A percentile compares a stretch with the other conserved stretches of the same genome.
Evolutionary conservation across 2,797 vertebrate species (phyloP).

Genomic region (Cygnus olor): DNA sequence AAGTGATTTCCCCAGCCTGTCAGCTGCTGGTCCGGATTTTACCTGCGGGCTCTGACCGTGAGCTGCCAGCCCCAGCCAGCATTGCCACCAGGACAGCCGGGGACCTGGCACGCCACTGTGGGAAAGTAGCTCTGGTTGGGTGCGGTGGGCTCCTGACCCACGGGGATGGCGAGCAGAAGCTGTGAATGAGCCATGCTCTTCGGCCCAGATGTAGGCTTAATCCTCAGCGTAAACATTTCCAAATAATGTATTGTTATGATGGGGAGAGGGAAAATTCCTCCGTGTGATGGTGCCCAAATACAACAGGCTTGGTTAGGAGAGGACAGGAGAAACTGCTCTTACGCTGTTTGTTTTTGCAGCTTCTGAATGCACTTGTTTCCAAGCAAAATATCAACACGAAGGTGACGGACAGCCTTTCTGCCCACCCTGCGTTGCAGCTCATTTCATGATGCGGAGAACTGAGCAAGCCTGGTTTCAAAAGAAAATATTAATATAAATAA

Average conservation of each 20-base stretch:
- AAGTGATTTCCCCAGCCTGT: constrained; percentile 72
- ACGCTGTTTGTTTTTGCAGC: neutral
- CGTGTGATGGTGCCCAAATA: neutral
- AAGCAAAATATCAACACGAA: neutral
- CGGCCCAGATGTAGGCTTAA: constrained; percentile 44
- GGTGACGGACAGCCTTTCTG: neutral
- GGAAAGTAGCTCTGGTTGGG: constrained; percentile 32
- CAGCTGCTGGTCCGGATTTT: constrained; percentile 78
- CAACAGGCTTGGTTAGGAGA: constrained; percentile 7
- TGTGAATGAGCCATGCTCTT: constrained; percentile 16
- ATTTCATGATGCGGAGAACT: neutral
- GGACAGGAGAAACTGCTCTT: neutral
- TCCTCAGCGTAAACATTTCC: constrained; percentile 49
- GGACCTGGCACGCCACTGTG: constrained; percentile 38
- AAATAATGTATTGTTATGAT: neutral
- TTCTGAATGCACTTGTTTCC: neutral
- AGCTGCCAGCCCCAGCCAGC: constrained; percentile 28
- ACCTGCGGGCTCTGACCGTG: constrained; percentile 68
- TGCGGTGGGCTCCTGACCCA: fast-evolving
- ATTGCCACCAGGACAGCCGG: constrained; percentile 32
- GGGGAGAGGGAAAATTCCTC: constrained; percentile 23
- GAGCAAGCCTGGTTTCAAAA: neutral
- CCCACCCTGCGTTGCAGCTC: neutral
- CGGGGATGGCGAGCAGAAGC: neutral
- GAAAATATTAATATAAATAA: neutral